phyloP scores from a whole-genome alignment of 2,797 vertebrate species.

The Acridotheres tristis region DNA sequence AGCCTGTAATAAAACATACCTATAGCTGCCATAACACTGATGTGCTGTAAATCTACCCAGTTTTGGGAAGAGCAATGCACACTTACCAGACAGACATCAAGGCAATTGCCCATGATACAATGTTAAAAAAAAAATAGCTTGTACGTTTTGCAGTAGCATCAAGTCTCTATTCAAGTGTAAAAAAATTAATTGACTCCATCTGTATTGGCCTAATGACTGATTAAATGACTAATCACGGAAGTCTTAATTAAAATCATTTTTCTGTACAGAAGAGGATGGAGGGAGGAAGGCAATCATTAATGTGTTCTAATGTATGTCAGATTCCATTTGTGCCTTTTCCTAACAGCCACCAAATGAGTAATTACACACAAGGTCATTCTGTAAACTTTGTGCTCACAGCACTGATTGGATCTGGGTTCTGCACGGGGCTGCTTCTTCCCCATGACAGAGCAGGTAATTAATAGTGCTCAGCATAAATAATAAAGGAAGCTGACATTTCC shows the following conservation, averaged over 20 bases:
- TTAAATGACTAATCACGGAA: slow-evolving; percentile 79
- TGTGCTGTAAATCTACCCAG: background rate
- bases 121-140: slow-evolving; percentile 19
- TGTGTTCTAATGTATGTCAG: slow-evolving; percentile 49
- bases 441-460: slow-evolving; percentile 35
- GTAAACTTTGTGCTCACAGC: slow-evolving; percentile 43
- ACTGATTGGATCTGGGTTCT: slow-evolving; percentile 49
- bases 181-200: slow-evolving; percentile 76
- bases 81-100: background rate
- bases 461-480: slow-evolving; percentile 34
- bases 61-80: background rate
- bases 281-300: slow-evolving; percentile 69
- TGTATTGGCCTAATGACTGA: slow-evolving; percentile 79
- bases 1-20: background rate
- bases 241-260: slow-evolving; percentile 79
- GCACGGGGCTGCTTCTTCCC: background rate
- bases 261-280: slow-evolving; percentile 53
- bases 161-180: slow-evolving; percentile 73
- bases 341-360: slow-evolving; percentile 60
- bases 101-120: slow-evolving; percentile 1
- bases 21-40: background rate
- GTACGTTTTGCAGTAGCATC: slow-evolving; percentile 50
- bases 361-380: slow-evolving; percentile 65
- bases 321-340: slow-evolving; percentile 54
- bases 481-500: slow-evolving; percentile 37